phyloP scores from a whole-genome alignment of 35 echinoderm and acorn worm species.

The Anneissia japonica region DNA sequence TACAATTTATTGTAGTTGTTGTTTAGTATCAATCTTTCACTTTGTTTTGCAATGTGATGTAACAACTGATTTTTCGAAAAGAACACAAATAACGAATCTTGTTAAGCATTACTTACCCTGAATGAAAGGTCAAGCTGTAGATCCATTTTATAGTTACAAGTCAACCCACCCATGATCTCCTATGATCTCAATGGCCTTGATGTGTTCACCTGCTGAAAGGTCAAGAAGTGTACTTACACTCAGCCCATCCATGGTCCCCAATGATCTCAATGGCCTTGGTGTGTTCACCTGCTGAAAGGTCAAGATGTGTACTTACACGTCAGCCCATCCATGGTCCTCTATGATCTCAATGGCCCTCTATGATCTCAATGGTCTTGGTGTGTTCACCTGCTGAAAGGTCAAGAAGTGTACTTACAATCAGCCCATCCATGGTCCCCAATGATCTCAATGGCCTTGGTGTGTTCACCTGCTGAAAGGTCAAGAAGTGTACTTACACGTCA shows the following conservation, averaged over 20 bases:
- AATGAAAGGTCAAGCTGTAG: too few relatives aligned
- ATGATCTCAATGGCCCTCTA: constrained; percentile 61
- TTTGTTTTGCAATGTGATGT: too few relatives aligned
- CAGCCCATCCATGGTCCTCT: constrained; percentile 89
- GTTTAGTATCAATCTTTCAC: too few relatives aligned
- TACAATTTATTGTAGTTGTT: too few relatives aligned
- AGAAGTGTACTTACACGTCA: constrained; percentile 34
- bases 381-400: constrained; percentile 75
- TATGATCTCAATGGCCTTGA: constrained; percentile 94
- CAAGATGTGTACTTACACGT: constrained; percentile 78
- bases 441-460: not conserved
- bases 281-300: constrained; percentile 70
- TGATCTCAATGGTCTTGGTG: not conserved
- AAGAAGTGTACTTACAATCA: constrained; percentile 11
- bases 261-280: not conserved
- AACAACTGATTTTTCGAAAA: too few relatives aligned
- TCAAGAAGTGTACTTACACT: constrained; percentile 27
- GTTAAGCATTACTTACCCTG: too few relatives aligned
- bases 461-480: constrained; percentile 75
- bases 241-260: not conserved
- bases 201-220: constrained; percentile 78
- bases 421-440: constrained; percentile 7
- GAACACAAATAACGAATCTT: too few relatives aligned
- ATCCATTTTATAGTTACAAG: constrained; percentile 29
- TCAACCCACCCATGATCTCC: constrained; percentile 60